These are phyloP conservation scores for Pangasius krempfi DNA, from an alignment of 2,797 vertebrate species.

Conservation along the genomic window DNA sequence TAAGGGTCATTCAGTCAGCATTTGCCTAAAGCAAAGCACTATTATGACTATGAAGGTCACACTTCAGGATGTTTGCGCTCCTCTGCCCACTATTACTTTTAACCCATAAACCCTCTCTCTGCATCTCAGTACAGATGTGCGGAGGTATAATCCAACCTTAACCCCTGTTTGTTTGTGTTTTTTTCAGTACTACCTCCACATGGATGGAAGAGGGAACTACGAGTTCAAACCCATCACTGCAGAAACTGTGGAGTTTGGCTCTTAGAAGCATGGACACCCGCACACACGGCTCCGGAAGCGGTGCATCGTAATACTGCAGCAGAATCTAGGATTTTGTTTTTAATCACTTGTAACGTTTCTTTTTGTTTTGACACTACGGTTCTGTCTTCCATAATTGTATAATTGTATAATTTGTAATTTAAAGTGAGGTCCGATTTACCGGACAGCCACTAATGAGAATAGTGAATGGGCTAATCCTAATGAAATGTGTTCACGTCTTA, in stretches of 20 bases:
- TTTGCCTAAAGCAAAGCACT: not conserved
- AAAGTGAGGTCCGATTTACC: slow-evolving; percentile 46
- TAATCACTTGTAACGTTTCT: slow-evolving; percentile 66
- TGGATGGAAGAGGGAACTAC: slow-evolving; percentile 96
- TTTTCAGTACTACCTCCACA: slow-evolving; percentile 90
- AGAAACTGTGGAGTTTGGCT: slow-evolving; percentile 95
- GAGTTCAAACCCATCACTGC: slow-evolving; percentile 96
- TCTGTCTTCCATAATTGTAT: slow-evolving; percentile 81
- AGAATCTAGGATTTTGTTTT: slow-evolving; percentile 69
- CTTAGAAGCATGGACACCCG: slow-evolving; percentile 68
- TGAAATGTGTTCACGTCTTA: slow-evolving; percentile 33
- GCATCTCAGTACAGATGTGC: no score
- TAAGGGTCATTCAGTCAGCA: not conserved
- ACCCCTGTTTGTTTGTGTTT: not conserved
- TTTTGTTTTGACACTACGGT: slow-evolving; percentile 59
- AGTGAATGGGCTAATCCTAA: slow-evolving; percentile 44
- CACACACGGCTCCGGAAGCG: slow-evolving; percentile 31
- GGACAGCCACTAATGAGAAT: slow-evolving; percentile 52
- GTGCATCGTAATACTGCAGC: slow-evolving; percentile 57
- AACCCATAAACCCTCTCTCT: not conserved
- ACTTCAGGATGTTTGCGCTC: not conserved
- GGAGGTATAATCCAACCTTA: slow-evolving; percentile 7
- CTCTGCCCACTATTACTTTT: not conserved
- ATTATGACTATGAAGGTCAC: not conserved
- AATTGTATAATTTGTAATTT: slow-evolving; percentile 74